Evolutionary conservation across 2,888 invertebrate species (phyloP), one percentile per base, ranked within the genome.

Genomic region (Deilephila elpenor): DNA sequence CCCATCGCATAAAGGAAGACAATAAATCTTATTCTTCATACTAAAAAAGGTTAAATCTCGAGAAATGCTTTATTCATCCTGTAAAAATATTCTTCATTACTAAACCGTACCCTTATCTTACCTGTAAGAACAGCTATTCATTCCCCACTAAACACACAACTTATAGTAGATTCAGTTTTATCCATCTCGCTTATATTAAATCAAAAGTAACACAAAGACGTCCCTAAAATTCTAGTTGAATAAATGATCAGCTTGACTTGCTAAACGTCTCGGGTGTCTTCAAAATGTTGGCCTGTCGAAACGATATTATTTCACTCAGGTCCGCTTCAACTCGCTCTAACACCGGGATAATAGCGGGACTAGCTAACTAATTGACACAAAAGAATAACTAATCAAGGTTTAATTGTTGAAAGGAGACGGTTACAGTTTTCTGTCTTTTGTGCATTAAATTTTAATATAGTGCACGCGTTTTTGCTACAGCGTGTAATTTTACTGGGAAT

Each of bases 201-300:
- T 67, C 67, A 67, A 67, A 67, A 17, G 17, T 67, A 51, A 44
- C 29, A 51, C 44, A 51, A 77, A 79, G 79, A 75, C 75, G 74
- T 59, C 6, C 62, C 34, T 62, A 37, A 1, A 51, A 67, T 51
- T 25, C 67, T 51, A 25, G 64, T 67, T 67, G 67, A 67, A 67
- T 67, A 51, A 67, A 67, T 67, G 25, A 67, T 67, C 51, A 67
- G 25, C 25, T 67, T 67, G 67, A 67, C 44, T 67, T 67, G 11
- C 25, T 17, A 11, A 44, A 44, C 64, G 44, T 51, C 51, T 67
- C 44, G 51, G 7, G 29, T 44, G 44, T 51, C 51, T 67, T 51
- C 25, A 51, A 51, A 51, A 25, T 67, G 44, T 51, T 44, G 25
- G 51, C 25, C 14, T 67, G 67, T 14, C 44, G 51, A 51, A 67